Evolutionary conservation across 2,797 vertebrate genomes (phyloP), one percentile per base, ranked within the genome.

Genomic region (Salmo trutta): DNA sequence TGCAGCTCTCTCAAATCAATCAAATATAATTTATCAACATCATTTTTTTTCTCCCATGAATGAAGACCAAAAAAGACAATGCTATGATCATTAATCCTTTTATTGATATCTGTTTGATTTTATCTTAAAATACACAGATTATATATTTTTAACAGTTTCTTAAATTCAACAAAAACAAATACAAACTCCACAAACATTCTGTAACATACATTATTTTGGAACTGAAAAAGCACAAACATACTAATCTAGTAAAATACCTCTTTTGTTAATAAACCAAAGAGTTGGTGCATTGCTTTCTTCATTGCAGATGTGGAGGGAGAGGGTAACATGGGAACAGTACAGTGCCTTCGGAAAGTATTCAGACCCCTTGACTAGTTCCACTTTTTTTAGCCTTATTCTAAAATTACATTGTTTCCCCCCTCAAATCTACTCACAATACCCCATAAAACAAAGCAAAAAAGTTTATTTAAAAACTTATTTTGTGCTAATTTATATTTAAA

Each of bases 171-270:
- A 90, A 89, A 83, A 90, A 92, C 88, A 92, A 89, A 85, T 92
- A 93, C 92, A 93, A 92, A 92, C 91, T 86, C 82, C 88, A 92
- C 90, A 87, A 89, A 92, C 91, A 92, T 91, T 91, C 87, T 85
- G 78, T 86, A 89, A 91, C 77, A 68, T 90, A 90, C 79, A 88
- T 84, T 78, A 83, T 88, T 82, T 64, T 83, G 83, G 77, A 82
- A 86, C 74, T 75, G 59, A 87, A 90, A 90, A 90, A 85, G 80
- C 88, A 88, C 87, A 88, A 79, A 89, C 77, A 70, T 74, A 86
- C 87, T 86, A 67, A 83, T 85, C 85, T 80, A 84, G 77, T 84
- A 84, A 84, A 88, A 88, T 82, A 85, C 83, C 65, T 85, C 77
- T 85, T 81, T 80, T 83, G 81, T 84, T 79, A 82, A 88, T 90